These are phyloP conservation scores for Aldrovandia affinis DNA, from an alignment of 2,797 vertebrate species.

Conservation along the genomic window DNA sequence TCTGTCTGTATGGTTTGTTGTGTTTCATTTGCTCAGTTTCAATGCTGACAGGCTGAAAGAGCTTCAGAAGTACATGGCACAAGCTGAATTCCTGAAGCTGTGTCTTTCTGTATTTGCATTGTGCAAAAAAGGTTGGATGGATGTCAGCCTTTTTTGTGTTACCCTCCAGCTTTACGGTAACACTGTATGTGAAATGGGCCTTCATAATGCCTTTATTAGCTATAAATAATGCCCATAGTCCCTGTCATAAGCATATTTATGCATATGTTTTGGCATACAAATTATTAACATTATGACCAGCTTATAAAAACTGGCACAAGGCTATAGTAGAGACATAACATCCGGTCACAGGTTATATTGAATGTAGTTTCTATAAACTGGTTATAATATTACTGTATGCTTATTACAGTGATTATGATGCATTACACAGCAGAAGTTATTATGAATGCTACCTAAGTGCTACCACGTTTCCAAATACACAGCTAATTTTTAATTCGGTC, in stretches of 20 bases:
- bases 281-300: conserved; percentile 17
- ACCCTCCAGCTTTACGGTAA: conserved; percentile 7
- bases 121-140: not conserved
- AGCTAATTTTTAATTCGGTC: not conserved
- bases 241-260: conserved; percentile 11
- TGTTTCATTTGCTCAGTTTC: not conserved
- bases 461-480: not conserved
- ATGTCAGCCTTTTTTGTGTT: conserved; percentile 10
- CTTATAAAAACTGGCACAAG: conserved; percentile 10
- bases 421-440: not conserved
- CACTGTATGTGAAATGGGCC: conserved; percentile 20
- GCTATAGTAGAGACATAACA: not conserved
- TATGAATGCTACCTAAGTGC: not conserved
- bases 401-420: not conserved
- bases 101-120: not conserved
- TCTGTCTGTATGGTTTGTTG: not conserved
- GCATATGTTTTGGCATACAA: conserved; percentile 10
- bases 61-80: not conserved
- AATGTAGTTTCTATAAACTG: not conserved
- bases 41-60: not conserved
- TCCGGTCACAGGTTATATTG: not conserved
- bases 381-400: not conserved
- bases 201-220: not conserved
- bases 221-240: not conserved
- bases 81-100: not conserved